These are phyloP conservation scores for Sula dactylatra DNA, from an alignment of 2,113 vertebrate species.

Conservation along the genomic window DNA sequence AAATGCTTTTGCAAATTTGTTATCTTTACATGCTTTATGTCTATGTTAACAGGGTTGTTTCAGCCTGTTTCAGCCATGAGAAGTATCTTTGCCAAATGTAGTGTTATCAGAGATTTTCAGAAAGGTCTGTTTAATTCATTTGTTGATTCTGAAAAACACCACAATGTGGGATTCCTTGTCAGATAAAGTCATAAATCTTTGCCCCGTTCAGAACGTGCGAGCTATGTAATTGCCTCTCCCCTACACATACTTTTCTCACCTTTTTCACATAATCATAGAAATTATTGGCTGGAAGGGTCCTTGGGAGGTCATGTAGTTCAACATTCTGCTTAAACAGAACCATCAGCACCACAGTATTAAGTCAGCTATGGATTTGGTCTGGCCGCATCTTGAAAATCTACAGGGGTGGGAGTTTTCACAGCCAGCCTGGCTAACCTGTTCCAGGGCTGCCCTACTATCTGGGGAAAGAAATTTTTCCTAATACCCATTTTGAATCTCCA, in stretches of 20 bases:
- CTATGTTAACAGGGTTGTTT: neutral
- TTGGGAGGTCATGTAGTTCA: neutral
- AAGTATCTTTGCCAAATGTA: neutral
- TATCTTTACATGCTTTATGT: neutral
- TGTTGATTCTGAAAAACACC: neutral
- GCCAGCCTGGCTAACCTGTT: neutral
- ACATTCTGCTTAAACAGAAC: neutral
- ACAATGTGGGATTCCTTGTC: neutral
- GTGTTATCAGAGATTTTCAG: neutral
- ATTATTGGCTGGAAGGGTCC: neutral
- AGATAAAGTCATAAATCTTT: neutral
- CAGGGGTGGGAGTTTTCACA: neutral
- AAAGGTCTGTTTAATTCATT: neutral
- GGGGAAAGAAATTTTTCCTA: neutral
- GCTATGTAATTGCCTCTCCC: neutral
- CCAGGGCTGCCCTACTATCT: neutral
- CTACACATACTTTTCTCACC: neutral
- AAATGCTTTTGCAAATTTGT: neutral
- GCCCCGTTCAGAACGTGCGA: neutral
- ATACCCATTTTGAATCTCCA: neutral
- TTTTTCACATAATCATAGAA: neutral
- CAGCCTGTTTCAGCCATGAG: neutral
- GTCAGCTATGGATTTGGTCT: neutral
- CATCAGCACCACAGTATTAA: neutral
- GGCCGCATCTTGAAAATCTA: neutral